A percentile compares a stretch with the other conserved stretches of the same genome.
Evolutionary conservation across 1,140 invertebrate species (phyloP).

Genomic region (Rhynchophorus ferrugineus): DNA sequence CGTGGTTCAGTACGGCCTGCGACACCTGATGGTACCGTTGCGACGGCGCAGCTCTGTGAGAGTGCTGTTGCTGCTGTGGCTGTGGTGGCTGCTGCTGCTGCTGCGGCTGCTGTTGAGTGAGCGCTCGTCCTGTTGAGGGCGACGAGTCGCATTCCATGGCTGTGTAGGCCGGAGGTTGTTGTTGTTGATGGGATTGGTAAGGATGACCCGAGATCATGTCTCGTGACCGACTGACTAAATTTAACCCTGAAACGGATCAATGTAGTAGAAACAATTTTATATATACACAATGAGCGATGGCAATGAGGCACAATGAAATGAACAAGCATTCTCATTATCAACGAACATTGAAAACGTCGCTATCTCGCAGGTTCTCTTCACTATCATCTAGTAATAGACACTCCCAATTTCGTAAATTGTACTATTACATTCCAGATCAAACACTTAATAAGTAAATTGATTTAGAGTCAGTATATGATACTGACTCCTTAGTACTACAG

Average conservation of each 20-base stretch:
- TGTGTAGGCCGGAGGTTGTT: constrained; percentile 38
- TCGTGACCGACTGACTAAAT: constrained; percentile 37
- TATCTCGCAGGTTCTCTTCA: no score
- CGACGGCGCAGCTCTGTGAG: neutral
- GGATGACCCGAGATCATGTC: constrained; percentile 38
- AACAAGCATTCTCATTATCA: no score
- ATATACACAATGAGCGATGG: neutral
- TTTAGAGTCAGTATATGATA: no score
- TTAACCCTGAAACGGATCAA: constrained; percentile 33
- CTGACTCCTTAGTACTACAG: no score
- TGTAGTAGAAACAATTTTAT: neutral
- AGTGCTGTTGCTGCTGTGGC: constrained; percentile 39
- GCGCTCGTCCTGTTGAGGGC: constrained; percentile 31
- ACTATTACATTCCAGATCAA: no score
- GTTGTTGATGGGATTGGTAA: constrained; percentile 28
- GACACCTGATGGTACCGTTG: constrained; percentile 37
- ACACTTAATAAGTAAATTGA: no score
- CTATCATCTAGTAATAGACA: no score
- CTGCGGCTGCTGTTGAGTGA: constrained; percentile 35
- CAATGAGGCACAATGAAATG: neutral
- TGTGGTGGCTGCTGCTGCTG: constrained; percentile 18
- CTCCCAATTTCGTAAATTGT: no score
- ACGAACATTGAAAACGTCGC: no score
- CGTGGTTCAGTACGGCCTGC: constrained; percentile 28
- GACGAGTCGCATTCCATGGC: constrained; percentile 49